Evolutionary conservation across 2,797 vertebrate genomes (phyloP), one percentile per base, ranked within the genome.

Genomic region (Champsocephalus esox): DNA sequence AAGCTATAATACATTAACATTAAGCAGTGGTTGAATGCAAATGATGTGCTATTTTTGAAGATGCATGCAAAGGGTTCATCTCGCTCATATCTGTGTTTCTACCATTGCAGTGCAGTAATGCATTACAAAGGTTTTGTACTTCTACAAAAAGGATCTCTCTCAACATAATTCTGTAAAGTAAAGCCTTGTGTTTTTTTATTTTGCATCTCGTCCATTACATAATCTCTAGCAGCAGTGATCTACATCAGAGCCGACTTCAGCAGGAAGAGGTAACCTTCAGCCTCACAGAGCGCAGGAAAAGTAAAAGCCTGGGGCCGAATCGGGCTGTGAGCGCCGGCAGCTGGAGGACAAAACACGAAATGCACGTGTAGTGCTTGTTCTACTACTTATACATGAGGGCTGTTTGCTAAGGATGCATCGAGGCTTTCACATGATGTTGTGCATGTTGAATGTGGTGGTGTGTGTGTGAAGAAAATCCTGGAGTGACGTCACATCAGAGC

Each of bases 1-100:
- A 1, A 75, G 82, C 81, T 24, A 46, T 12, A 85, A 73, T 84
- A 88, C 79, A 84, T 84, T 83, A 84, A 87, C 83, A 85, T 88
- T 85, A 87, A 80, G 50, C 66, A 46, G 72, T 3, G 50, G 75
- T 56, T 67, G 75, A 64, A 76, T 10, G 59, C 21, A 61, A 48
- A 74, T 46, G 48, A 41, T 14, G 46, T 60, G 59, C 70, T 81
- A 81, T 86, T 88, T 87, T 80, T 67, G 70, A 81, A 63, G 38
- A 75, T 65, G 66, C 67, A 80, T 64, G 68, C 28, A 52, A 24
- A 32, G 49, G 62, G 13, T 57, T 58, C 1, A 65, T 66, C 41
- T 50, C 51, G 21, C 41, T 64, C 43, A 77, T 73, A 80, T 81
- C 24, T 38, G n/a, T 76, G 70, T n/a, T 44, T 17, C 51, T 62